Evolutionary conservation across 2,888 invertebrate species (phyloP).

Genomic region (Melanotus villosus): DNA sequence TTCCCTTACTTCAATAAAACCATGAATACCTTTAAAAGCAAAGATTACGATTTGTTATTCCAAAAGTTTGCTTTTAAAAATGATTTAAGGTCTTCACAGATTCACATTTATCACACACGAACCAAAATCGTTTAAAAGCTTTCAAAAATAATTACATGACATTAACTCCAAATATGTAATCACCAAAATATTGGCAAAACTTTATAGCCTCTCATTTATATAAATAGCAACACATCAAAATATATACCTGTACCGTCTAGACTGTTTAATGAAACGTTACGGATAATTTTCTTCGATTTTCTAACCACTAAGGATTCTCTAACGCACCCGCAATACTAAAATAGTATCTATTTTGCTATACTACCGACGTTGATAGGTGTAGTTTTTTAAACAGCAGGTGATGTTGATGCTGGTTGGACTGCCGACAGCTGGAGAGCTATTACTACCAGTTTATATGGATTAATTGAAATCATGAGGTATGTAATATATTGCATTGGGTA

Average conservation of each 20-base stretch:
- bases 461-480: not conserved
- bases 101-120: no score
- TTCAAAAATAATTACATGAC: not conserved
- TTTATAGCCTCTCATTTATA: not conserved
- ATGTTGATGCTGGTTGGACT: slow-evolving; percentile 53
- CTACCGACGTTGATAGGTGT: slow-evolving; percentile 41
- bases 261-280: slow-evolving; percentile 30
- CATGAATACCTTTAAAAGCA: no score
- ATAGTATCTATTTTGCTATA: slow-evolving; percentile 38
- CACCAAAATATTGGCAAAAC: not conserved
- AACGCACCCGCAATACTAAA: slow-evolving; percentile 41
- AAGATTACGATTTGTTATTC: no score
- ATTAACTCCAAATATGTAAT: not conserved
- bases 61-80: no score
- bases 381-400: slow-evolving; percentile 58
- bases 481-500: no score
- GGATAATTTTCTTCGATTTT: slow-evolving; percentile 15
- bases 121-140: not conserved
- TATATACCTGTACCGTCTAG: slow-evolving; percentile 29
- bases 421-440: slow-evolving; percentile 21
- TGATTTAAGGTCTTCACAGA: no score
- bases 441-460: slow-evolving; percentile 23
- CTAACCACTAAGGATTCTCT: not conserved
- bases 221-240: slow-evolving; percentile 3
- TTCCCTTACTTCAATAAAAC: no score